Percentiles rank a stretch among this genome's conserved stretches.
Conservation (phyloP, 2,888 invertebrate genomes). For the Drosophila vallismaia region DNA sequence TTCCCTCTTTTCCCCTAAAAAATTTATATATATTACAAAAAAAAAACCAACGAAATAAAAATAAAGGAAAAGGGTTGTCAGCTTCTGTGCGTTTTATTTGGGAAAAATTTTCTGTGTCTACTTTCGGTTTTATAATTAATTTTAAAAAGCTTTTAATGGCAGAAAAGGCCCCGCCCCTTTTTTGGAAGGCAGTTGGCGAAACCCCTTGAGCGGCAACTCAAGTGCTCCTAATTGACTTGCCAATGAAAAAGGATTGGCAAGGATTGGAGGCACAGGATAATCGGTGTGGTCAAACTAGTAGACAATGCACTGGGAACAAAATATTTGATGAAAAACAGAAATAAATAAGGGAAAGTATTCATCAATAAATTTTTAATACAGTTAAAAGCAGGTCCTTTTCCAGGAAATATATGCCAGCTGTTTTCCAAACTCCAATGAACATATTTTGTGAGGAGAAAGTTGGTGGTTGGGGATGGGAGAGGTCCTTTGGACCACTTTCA, state of each 20-base stretch:
- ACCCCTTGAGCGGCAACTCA: slow-evolving; percentile 23
- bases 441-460: slow-evolving; percentile 15
- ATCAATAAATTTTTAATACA: background rate
- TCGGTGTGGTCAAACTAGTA: background rate
- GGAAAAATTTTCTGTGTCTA: slow-evolving; percentile 59
- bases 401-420: slow-evolving; percentile 15
- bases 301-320: background rate
- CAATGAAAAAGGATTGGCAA: slow-evolving; percentile 30
- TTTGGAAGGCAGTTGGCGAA: slow-evolving; percentile 13
- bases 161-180: slow-evolving; percentile 58
- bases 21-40: background rate
- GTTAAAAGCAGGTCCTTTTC: background rate
- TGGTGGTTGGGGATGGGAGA: background rate
- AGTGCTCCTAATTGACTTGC: slow-evolving; percentile 50
- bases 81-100: slow-evolving; percentile 52
- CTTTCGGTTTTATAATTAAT: slow-evolving; percentile 76
- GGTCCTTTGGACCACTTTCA: slow-evolving; percentile 30
- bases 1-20: background rate
- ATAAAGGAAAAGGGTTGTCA: slow-evolving; percentile 68
- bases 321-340: too few relatives aligned
- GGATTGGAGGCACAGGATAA: slow-evolving; percentile 9
- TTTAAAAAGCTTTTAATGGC: slow-evolving; percentile 77
- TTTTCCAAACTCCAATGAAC: slow-evolving; percentile 24
- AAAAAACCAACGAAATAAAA: background rate
- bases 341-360: too few relatives aligned